Evolutionary conservation across 2,113 vertebrate species (phyloP), one percentile per base, ranked within the genome.

Genomic region (Romanogobio albipinnatus): DNA sequence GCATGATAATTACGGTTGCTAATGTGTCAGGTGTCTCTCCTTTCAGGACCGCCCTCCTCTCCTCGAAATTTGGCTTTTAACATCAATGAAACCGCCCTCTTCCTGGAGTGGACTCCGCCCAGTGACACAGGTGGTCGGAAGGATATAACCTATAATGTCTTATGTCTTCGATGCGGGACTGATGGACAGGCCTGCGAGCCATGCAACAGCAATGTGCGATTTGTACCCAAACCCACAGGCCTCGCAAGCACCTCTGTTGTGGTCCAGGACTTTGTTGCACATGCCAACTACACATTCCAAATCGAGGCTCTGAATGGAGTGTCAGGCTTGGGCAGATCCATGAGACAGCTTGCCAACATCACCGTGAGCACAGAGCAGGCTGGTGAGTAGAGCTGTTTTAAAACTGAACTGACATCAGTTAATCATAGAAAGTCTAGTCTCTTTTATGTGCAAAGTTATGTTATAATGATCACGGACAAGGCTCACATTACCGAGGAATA

Each of bases 281-380:
- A 98, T 0, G 94, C 92, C 85, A 99, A 98, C 94, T 99, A 99
- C 91, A 99, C 97, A 83, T 99, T 99, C 79, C 96, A 98, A 85
- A 96, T 99, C 6, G 96, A 99, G 92, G 96, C 97, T n/a, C 91
- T 92, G 26, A 99, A 99, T 47, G 98, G 97, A 0, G 98, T 99
- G 79, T 98, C 98, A 0, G 96, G 95, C 84, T 91, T 98, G 71
- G 97, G 95, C 33, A 93, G 95, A 90, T 93, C 95, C 19, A 92
- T 94, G 19, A 96, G 96, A 87, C 95, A 96, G 13, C 95, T 96
- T 91, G 96, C 96, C 0, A 96, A 97, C 81, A 95, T 99, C 86
- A 98, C 96, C 0, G 91, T 99, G 90, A 96, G 94, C 71, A 97
- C 96, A 0, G 96, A 98, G 87, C 98, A 98, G 88, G 95, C 96